A percentile compares a stretch with the other conserved stretches of the same genome.
phyloP scores from a whole-genome alignment of 2,888 invertebrate genomes.

The Stenchaetothrips biformis region DNA sequence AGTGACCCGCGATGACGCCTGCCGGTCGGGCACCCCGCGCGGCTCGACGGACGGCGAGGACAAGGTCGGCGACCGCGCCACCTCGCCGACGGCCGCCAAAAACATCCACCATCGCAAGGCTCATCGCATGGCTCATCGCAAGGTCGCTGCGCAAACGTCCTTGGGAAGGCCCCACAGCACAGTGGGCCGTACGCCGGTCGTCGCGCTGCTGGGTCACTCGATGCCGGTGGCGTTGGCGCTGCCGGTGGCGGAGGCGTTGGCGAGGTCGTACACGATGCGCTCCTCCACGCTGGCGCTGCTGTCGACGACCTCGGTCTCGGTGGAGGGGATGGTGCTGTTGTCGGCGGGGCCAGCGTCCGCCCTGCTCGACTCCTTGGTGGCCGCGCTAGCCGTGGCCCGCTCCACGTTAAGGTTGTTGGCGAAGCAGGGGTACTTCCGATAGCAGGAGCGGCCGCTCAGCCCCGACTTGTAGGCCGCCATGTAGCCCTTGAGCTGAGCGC shows the following conservation, averaged over 20 bases:
- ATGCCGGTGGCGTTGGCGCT: background rate
- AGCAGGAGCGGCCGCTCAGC: conserved; percentile 10
- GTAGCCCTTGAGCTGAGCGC: conserved; percentile 4
- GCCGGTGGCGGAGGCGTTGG: background rate
- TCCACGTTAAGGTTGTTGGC: background rate
- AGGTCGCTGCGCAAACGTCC: no score
- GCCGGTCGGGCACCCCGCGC: no score
- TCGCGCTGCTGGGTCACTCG: background rate
- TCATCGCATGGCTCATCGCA: no score
- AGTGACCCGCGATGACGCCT: no score
- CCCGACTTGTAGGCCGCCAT: conserved; percentile 2
- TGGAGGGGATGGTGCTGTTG: background rate
- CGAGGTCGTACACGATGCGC: conserved; percentile 7
- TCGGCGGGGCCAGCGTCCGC: background rate
- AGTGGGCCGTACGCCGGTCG: background rate
- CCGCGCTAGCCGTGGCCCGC: background rate
- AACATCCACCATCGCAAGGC: no score
- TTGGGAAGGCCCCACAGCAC: background rate
- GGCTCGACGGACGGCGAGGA: no score
- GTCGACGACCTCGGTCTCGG: background rate
- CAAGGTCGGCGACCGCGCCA: no score
- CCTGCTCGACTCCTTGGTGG: background rate
- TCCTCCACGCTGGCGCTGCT: conserved; percentile 13
- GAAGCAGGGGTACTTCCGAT: conserved; percentile 13
- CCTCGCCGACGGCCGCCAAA: no score